phyloP scores from a whole-genome alignment of 2,113 vertebrate species.

The Apus apus region DNA sequence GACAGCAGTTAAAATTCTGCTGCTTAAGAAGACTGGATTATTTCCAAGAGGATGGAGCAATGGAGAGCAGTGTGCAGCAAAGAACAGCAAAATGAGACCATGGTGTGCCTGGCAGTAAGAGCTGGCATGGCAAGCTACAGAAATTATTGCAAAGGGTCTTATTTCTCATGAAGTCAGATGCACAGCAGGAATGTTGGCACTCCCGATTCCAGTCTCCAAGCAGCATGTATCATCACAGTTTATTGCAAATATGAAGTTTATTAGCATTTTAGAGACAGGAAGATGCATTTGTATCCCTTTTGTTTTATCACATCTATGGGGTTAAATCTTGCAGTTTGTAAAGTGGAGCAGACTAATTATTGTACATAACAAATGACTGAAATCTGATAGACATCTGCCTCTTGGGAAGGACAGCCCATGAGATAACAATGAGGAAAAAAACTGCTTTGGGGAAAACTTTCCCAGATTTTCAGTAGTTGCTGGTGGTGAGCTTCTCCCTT shows the following conservation, averaged over 20 bases:
- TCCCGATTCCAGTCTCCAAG: background rate
- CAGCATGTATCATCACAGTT: background rate
- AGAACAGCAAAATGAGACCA: background rate
- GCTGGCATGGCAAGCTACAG: background rate
- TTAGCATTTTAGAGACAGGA: background rate
- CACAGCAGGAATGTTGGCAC: conserved; percentile 17
- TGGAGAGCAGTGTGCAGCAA: background rate
- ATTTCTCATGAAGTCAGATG: conserved; percentile 27
- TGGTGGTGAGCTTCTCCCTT: background rate
- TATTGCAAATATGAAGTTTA: background rate
- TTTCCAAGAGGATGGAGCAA: background rate
- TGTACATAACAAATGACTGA: background rate
- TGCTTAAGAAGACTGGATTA: background rate
- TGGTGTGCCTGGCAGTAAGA: background rate
- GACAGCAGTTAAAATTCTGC: conserved; percentile 10
- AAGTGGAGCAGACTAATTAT: background rate
- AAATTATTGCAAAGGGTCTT: conserved; percentile 35
- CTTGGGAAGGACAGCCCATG: background rate
- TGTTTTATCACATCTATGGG: background rate
- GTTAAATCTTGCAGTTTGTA: background rate
- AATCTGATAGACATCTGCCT: background rate
- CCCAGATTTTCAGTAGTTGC: background rate
- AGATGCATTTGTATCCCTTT: background rate
- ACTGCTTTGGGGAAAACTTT: background rate
- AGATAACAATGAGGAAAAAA: background rate